Base-by-base conservation (phyloP, 2,888 invertebrate species). In the Opisthograptis luteolata region DNA sequence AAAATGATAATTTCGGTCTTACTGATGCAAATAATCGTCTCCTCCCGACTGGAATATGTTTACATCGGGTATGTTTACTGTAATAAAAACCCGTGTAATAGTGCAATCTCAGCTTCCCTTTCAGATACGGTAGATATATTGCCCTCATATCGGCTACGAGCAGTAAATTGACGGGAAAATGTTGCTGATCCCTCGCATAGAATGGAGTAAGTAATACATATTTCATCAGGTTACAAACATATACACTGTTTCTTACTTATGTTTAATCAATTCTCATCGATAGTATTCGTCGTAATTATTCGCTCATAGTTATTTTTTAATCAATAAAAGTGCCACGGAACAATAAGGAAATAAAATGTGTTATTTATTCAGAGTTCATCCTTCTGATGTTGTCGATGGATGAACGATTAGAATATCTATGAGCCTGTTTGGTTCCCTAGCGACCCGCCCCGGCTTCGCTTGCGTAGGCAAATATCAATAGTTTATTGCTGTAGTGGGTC, bases 111-210 rank as follows among this genome's bases (percentile, higher is more conserved):
- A 68, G 73, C 73, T 60, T 59, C 79, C 78, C 76, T 75, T 70
- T 69, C 56, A 76, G 81, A 82, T 79, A 82, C 73, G 66, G 73
- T 49, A 70, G 68, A 85, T 73, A 80, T 84, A 86, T 86, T 79
- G 75, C 82, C 73, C 66, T 74, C 78, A 76, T 81, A 81, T 80
- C 76, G 66, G 66, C 69, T 64, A 69, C 64, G 74, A 73, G 70
- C 73, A 60, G 71, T 79, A 83, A 80, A 81, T 81, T 81, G 76
- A 68, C 66, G 77, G 73, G 73, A 81, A 78, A 80, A 81, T 78
- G 66, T 78, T 74, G 70, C 77, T 72, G 72, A 79, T 76, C 73
- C 74, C 67, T 70, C 71, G 61, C 71, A 63, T 63, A 68, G 74
- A 74, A 76, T 76, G 70, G 73, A 76, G 76, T 70, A 68, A 69